Conservation (phyloP, 2,797 vertebrate genomes). For the Falco concolor region DNA sequence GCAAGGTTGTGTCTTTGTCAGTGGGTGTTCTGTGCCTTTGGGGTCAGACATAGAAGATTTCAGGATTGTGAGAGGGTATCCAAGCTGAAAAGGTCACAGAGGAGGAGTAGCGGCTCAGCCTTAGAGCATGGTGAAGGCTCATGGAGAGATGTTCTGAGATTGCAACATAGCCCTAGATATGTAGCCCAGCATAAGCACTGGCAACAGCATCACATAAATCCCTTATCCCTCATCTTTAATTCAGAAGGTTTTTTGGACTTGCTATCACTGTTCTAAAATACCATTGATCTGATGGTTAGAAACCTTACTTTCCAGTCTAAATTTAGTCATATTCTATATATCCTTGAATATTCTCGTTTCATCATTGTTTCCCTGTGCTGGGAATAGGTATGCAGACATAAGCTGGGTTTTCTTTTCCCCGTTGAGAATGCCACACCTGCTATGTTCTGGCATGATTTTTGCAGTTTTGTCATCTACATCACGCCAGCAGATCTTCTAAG, state of each 20-base stretch:
- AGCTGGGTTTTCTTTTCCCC: neutral
- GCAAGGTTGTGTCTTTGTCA: neutral
- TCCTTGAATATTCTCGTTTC: neutral
- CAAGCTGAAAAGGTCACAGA: neutral
- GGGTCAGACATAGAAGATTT: neutral
- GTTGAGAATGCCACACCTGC: neutral
- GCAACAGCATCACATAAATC: neutral
- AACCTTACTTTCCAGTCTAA: neutral
- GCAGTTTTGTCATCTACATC: neutral
- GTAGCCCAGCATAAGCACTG: neutral
- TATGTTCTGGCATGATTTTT: neutral
- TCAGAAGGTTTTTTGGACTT: neutral
- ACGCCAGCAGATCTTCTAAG: neutral
- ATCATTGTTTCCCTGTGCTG: rapidly evolving
- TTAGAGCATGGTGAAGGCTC: neutral
- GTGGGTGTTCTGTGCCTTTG: neutral
- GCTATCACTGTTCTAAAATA: neutral
- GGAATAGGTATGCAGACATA: neutral
- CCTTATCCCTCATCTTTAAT: neutral
- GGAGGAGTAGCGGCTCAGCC: neutral
- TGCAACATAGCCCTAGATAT: rapidly evolving
- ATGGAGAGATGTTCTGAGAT: neutral
- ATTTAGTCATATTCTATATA: neutral
- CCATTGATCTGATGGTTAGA: neutral
- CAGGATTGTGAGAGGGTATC: neutral